These are phyloP conservation scores for Sorex maritimensis DNA, from an alignment of 2,797 vertebrate species.

Conservation along the genomic window DNA sequence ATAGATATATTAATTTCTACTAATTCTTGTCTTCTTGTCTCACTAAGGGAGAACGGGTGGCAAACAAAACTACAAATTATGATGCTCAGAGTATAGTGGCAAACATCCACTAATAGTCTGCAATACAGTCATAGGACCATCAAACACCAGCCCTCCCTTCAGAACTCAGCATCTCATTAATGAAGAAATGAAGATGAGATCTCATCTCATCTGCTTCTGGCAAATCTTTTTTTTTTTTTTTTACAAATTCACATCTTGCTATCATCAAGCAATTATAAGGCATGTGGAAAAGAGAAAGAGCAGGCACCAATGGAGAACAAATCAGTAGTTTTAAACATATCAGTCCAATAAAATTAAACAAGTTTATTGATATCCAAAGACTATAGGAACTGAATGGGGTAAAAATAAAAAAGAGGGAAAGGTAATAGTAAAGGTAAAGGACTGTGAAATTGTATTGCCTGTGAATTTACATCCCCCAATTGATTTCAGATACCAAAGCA, in stretches of 20 bases:
- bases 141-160: background rate
- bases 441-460: too few species aligned
- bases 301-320: background rate
- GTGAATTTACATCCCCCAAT: too few species aligned
- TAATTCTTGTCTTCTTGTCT: background rate
- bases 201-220: too few species aligned
- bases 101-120: background rate
- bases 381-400: too few species aligned
- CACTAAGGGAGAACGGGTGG: background rate
- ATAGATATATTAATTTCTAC: background rate
- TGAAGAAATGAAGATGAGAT: background rate
- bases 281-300: background rate
- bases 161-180: background rate
- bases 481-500: too few species aligned
- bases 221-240: background rate
- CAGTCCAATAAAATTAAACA: too few species aligned
- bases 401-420: too few species aligned
- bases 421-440: too few species aligned
- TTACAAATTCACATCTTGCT: background rate
- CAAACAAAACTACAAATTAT: background rate
- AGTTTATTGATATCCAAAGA: too few species aligned
- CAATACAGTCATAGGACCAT: background rate
- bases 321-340: background rate
- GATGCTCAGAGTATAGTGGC: background rate
- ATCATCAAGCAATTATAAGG: background rate